Evolutionary conservation across 2,113 vertebrate genomes (phyloP).

Genomic region (Albula glossodonta): DNA sequence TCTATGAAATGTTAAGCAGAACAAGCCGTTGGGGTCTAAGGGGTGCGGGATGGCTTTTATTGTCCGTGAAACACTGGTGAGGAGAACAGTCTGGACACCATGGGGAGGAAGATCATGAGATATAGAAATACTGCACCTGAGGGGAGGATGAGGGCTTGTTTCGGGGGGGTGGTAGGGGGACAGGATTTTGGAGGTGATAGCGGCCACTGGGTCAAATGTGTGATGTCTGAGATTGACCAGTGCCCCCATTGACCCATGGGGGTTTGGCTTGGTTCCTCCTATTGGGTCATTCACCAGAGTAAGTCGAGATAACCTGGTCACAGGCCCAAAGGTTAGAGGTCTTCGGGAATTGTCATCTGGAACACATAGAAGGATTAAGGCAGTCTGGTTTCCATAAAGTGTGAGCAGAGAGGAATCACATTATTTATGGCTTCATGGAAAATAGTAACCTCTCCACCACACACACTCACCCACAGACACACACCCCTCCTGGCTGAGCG

Average conservation of each 20-base stretch:
- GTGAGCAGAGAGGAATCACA: constrained; percentile 43
- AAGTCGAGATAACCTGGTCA: constrained; percentile 64
- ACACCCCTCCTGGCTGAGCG: background rate
- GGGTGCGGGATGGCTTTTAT: constrained; percentile 52
- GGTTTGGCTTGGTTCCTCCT: constrained; percentile 32
- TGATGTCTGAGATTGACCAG: constrained; percentile 17
- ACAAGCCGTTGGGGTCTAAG: constrained; percentile 25
- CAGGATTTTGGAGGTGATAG: background rate
- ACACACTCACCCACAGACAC: background rate
- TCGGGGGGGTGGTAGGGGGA: background rate
- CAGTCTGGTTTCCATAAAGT: constrained; percentile 71
- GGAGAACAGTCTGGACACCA: constrained; percentile 38
- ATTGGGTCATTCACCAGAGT: background rate
- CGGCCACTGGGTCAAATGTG: background rate
- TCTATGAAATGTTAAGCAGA: constrained; percentile 25
- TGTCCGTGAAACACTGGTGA: constrained; percentile 65
- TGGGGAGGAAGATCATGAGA: constrained; percentile 21
- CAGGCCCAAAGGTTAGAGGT: constrained; percentile 57
- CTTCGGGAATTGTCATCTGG: constrained; percentile 57
- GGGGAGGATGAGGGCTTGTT: background rate
- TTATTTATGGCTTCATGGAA: constrained; percentile 67
- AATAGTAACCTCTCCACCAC: constrained; percentile 40
- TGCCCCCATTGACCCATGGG: background rate
- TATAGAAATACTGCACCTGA: constrained; percentile 45
- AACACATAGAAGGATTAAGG: constrained; percentile 75